Conservation (phyloP, 2,113 vertebrate genomes). For the Pangasianodon hypophthalmus region DNA sequence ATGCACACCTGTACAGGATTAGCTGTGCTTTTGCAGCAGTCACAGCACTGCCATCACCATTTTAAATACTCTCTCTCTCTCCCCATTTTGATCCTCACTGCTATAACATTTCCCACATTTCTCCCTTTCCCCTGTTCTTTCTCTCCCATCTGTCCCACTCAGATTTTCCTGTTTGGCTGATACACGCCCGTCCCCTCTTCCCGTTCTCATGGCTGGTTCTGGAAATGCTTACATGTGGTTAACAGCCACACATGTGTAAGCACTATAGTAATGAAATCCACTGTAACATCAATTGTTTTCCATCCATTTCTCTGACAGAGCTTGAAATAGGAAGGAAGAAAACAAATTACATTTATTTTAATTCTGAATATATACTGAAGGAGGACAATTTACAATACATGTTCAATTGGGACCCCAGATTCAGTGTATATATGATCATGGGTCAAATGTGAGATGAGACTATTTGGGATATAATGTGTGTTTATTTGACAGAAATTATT, state of each 20-base stretch:
- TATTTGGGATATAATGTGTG: background rate
- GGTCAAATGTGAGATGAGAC: background rate
- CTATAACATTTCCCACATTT: slow-evolving; percentile 23
- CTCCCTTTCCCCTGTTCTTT: slow-evolving; percentile 2
- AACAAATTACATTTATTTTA: background rate
- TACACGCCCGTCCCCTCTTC: slow-evolving; percentile 6
- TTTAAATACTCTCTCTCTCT: slow-evolving; percentile 9
- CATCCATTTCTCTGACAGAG: background rate
- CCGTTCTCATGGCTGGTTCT: slow-evolving; percentile 20
- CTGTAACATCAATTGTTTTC: slow-evolving; percentile 1
- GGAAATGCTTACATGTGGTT: slow-evolving; percentile 25
- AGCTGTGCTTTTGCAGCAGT: slow-evolving; percentile 20
- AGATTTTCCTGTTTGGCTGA: slow-evolving; percentile 26
- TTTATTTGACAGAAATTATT: background rate
- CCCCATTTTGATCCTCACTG: slow-evolving; percentile 9
- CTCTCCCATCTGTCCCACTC: slow-evolving; percentile 14
- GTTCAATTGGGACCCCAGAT: background rate
- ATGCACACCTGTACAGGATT: slow-evolving; percentile 37
- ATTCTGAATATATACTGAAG: background rate
- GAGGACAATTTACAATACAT: background rate
- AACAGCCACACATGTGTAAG: background rate
- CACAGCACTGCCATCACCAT: background rate
- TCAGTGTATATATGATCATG: background rate
- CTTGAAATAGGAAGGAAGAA: background rate
- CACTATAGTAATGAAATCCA: slow-evolving; percentile 7